A percentile compares a stretch with the other conserved stretches of the same genome.
Conservation (phyloP, 2,113 vertebrate genomes). For the Anarhynchus alexandrinus region DNA sequence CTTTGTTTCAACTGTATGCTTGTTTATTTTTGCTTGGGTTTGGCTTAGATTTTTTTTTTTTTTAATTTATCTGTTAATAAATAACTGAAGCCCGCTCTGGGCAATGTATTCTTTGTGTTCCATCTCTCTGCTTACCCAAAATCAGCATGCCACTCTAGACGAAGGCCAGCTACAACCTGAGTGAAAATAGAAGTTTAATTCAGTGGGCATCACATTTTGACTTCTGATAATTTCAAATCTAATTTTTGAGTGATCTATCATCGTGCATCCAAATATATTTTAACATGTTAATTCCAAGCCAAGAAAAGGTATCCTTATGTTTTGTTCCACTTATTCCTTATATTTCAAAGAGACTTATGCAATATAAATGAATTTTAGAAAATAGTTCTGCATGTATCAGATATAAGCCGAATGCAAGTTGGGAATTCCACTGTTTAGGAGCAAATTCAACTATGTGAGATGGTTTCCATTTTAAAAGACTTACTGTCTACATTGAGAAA, state of each 20-base stretch:
- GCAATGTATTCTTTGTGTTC: background rate
- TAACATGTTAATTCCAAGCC: background rate
- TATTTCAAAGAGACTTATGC: background rate
- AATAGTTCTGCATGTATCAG: background rate
- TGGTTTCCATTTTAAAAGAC: background rate
- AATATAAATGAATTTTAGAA: background rate
- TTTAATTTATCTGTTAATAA: background rate
- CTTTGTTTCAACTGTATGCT: background rate
- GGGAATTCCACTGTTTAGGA: background rate
- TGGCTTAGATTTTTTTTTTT: background rate
- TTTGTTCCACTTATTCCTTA: background rate
- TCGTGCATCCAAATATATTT: background rate
- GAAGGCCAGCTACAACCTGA: background rate
- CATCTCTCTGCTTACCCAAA: background rate
- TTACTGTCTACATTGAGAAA: background rate
- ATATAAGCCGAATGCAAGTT: background rate
- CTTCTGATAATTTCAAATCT: background rate
- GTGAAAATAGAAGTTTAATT: background rate
- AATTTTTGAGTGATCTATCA: background rate
- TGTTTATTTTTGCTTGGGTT: background rate
- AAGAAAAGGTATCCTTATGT: background rate
- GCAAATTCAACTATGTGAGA: background rate
- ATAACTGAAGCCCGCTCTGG: background rate
- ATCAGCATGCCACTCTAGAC: background rate
- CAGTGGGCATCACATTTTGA: background rate